A percentile compares a stretch with the other conserved stretches of the same genome.
These are phyloP conservation scores for Monopterus albus DNA, from an alignment of 2,113 vertebrate genomes.

Conservation along the genomic window DNA sequence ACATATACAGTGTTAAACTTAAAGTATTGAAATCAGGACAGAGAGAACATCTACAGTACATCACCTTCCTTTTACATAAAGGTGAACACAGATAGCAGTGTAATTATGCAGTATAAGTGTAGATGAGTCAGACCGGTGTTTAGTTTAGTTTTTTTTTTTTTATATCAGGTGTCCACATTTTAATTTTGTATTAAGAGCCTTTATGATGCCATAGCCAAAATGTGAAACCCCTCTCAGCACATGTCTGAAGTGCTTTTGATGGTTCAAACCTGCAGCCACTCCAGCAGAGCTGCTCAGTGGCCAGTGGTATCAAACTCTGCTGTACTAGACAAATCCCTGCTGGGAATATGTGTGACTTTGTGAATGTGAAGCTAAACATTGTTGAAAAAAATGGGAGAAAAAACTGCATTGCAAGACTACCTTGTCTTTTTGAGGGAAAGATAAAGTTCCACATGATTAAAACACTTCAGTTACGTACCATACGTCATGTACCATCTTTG, in stretches of 20 bases:
- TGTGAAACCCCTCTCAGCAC: background rate
- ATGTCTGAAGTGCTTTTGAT: background rate
- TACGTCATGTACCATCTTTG: conserved; percentile 9
- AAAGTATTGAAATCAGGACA: background rate
- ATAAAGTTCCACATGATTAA: too few species aligned
- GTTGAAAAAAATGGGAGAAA: too few species aligned
- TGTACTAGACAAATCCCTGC: too few species aligned
- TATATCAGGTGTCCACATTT: too few species aligned
- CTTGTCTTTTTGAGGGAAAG: too few species aligned
- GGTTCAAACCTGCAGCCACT: too few species aligned
- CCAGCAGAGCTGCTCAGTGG: background rate
- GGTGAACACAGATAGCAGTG: background rate
- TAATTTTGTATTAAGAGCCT: too few species aligned
- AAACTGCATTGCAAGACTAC: too few species aligned
- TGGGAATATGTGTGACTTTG: too few species aligned
- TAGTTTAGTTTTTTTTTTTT: too few species aligned
- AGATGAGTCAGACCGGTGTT: background rate
- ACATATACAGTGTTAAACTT: conserved; percentile 1
- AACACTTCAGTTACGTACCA: too few species aligned
- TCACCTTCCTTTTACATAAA: background rate
- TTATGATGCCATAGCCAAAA: background rate
- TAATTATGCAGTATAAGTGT: conserved; percentile 2
- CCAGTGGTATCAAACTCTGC: background rate
- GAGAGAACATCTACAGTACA: background rate
- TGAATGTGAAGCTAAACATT: too few species aligned